Evolutionary conservation across 1,140 invertebrate species (phyloP).

Genomic region (Cardiocondyla obscurior): DNA sequence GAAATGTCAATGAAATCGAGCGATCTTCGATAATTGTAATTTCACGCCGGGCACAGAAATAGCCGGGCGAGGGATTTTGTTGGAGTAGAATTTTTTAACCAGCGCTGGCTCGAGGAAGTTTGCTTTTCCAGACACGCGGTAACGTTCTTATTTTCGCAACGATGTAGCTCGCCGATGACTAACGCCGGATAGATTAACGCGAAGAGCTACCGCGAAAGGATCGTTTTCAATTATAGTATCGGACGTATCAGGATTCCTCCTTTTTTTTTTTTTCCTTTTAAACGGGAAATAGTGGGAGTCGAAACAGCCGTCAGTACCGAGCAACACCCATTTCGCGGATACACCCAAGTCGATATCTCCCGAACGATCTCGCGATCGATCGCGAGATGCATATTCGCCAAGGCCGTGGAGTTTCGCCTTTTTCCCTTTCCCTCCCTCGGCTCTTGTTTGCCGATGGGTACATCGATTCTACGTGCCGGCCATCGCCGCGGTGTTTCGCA

Average conservation of each 20-base stretch:
- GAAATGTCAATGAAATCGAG: neutral
- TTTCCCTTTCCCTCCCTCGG: neutral
- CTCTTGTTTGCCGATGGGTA: neutral
- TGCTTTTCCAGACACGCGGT: neutral
- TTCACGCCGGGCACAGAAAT: neutral
- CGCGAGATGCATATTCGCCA: conserved; percentile 24
- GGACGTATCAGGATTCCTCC: no score
- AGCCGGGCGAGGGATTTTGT: neutral
- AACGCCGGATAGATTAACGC: neutral
- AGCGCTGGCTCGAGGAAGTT: neutral
- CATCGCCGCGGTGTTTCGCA: conserved; percentile 4
- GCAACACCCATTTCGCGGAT: neutral
- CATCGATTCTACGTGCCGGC: neutral
- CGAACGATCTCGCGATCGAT: conserved; percentile 25
- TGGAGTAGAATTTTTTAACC: neutral
- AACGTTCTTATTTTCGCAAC: neutral
- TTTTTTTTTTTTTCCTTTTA: neutral
- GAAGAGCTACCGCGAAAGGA: neutral
- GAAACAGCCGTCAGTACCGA: neutral
- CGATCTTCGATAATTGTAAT: neutral
- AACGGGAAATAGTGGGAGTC: neutral
- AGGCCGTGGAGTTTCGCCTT: conserved; percentile 25
- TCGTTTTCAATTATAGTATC: neutral
- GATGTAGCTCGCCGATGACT: neutral
- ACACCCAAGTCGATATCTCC: neutral